These are phyloP conservation scores for Bombus sylvicola DNA, from an alignment of 1,140 invertebrate species.

Conservation along the genomic window DNA sequence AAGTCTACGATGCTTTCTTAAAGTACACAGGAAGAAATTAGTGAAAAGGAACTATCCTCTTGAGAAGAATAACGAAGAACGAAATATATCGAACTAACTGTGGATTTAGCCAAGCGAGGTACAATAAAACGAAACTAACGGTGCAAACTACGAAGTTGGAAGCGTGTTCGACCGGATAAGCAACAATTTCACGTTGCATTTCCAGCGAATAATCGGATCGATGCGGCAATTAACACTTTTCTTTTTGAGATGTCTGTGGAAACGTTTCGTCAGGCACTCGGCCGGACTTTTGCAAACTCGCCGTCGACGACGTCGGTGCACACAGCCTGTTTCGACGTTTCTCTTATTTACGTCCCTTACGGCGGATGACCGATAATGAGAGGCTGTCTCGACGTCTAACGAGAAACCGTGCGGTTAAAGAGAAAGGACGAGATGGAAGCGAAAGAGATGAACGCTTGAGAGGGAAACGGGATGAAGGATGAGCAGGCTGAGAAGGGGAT, in stretches of 20 bases:
- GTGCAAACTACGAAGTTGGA: not conserved
- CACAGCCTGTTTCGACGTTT: not conserved
- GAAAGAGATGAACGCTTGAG: not conserved
- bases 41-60: too few relatives aligned
- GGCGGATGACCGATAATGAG: constrained; percentile 51
- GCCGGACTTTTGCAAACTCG: not conserved
- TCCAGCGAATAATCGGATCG: constrained; percentile 19
- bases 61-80: too few relatives aligned
- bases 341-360: constrained; percentile 55
- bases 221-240: constrained; percentile 28
- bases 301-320: not conserved
- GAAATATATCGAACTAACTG: too few relatives aligned
- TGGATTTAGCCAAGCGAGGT: too few relatives aligned
- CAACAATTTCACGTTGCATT: constrained; percentile 7
- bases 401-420: constrained; percentile 39
- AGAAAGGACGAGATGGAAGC: constrained; percentile 16
- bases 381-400: constrained; percentile 43
- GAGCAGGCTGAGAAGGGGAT: not conserved
- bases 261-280: not conserved
- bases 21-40: too few relatives aligned
- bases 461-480: not conserved
- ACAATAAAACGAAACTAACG: not conserved
- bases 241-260: not conserved
- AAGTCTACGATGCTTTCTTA: too few relatives aligned
- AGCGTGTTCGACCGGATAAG: too few relatives aligned